Evolutionary conservation across 2,113 vertebrate genomes (phyloP), one percentile per base, ranked within the genome.

Genomic region (Muntiacus muntjak): DNA sequence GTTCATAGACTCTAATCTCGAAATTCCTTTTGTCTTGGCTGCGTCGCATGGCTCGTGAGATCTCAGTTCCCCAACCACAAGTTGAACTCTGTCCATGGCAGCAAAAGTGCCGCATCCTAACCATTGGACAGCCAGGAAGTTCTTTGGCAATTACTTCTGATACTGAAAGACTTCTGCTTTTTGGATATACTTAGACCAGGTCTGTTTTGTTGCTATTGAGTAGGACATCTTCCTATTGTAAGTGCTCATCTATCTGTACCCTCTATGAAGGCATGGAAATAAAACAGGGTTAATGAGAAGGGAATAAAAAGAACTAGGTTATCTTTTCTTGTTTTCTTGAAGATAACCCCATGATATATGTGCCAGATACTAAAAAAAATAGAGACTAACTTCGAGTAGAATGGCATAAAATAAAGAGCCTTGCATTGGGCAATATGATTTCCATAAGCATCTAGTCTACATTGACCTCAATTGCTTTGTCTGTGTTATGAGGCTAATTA

Each of bases 111-210:
- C 28, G 19, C 17, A 19, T 52, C 47, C 45, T 81, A 81, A 52
- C 78, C 28, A 33, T 12, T 50, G 47, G 78, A 52, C 47, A 19
- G 1, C 78, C 78, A 52, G 78, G 28, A 16, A 50, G 52, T 52
- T 81, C 78, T 81, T 52, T 52, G 78, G 78, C 78, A 64, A 97
- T 97, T 91, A 84, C 57, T 92, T 95, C 94, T 60, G 67, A 95
- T 94, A 40, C 85, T 83, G 47, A 89, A 87, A 55, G 67, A 16
- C 33, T 85, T 96, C 57, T 36, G 50, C 26, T 25, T 87, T 87
- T 94, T 74, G 21, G 16, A 57, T 1, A 14, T 76, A 43, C n/a
- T 78, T 50, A 64, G 89, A 74, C 14, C 7, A 26, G 25, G 36
- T 86, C 55, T 95, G 43, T 57, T 21, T 86, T 93, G 16, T 67